Conservation (phyloP, 2,888 invertebrate species). For the Siphonodentalium dalli region DNA sequence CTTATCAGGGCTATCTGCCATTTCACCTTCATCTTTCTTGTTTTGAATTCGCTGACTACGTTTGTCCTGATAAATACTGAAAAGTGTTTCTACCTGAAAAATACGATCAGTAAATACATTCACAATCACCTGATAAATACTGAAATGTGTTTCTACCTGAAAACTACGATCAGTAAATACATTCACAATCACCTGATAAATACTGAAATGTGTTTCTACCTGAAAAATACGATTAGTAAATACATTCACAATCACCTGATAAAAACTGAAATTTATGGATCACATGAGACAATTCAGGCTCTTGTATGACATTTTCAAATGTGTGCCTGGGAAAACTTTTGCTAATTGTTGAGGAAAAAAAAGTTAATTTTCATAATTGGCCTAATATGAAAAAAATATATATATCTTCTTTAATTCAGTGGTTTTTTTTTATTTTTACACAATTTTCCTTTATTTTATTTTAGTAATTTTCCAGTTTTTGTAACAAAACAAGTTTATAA, state of each 20-base stretch:
- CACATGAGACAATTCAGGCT: no score
- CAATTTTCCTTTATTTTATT: no score
- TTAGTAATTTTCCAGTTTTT: no score
- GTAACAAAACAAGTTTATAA: no score
- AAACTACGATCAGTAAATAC: no score
- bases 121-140: slow-evolving; percentile 59
- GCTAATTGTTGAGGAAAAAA: no score
- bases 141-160: slow-evolving; percentile 64
- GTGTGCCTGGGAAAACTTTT: no score
- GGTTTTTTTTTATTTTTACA: no score
- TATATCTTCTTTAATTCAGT: no score
- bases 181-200: slow-evolving; percentile 54
- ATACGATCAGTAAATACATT: no score
- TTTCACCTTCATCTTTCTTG: slow-evolving; percentile 24
- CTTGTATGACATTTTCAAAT: no score
- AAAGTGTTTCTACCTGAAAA: slow-evolving; percentile 63
- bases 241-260: slow-evolving; percentile 46
- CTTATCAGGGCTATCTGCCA: no score
- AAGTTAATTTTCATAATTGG: background rate
- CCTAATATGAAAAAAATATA: background rate
- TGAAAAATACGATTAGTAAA: slow-evolving; percentile 35
- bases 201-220: slow-evolving; percentile 64
- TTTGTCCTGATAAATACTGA: slow-evolving; percentile 61
- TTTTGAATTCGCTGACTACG: slow-evolving; percentile 46
- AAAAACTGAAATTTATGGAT: slow-evolving; percentile 62